Conservation (phyloP, 2,113 vertebrate genomes). For the Ctenodactylus gundi region DNA sequence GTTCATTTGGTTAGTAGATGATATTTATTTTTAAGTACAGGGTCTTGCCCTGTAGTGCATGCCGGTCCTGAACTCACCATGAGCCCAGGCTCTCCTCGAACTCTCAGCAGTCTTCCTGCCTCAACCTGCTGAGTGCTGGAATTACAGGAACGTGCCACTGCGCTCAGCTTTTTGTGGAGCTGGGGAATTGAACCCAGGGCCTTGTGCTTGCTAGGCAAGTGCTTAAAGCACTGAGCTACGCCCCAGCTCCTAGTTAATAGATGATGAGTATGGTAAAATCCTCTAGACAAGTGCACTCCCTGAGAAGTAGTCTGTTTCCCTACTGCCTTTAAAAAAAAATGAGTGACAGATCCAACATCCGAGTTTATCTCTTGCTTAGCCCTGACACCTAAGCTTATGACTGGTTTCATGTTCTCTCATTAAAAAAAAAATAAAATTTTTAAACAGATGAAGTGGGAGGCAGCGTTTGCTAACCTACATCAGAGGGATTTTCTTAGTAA, state of each 20-base stretch:
- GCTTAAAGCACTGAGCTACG: no score
- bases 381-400: background rate
- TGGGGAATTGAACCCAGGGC: no score
- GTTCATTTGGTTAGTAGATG: no score
- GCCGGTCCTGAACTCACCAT: no score
- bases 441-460: background rate
- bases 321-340: background rate
- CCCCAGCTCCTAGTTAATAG: background rate
- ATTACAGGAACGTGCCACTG: no score
- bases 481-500: background rate
- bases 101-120: no score
- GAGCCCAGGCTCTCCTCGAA: no score
- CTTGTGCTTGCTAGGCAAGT: no score
- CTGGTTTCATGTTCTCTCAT: background rate
- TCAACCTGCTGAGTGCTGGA: no score
- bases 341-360: background rate
- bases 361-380: background rate
- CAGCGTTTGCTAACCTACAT: background rate
- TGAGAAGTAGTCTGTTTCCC: background rate
- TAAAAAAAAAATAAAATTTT: background rate
- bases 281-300: background rate
- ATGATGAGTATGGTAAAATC: background rate
- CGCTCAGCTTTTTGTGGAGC: no score
- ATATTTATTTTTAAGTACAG: no score
- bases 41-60: no score